Percentiles rank a stretch among this genome's conserved stretches.
Conservation (phyloP, 2,797 vertebrate genomes). For the Pangasius larnaudii region DNA sequence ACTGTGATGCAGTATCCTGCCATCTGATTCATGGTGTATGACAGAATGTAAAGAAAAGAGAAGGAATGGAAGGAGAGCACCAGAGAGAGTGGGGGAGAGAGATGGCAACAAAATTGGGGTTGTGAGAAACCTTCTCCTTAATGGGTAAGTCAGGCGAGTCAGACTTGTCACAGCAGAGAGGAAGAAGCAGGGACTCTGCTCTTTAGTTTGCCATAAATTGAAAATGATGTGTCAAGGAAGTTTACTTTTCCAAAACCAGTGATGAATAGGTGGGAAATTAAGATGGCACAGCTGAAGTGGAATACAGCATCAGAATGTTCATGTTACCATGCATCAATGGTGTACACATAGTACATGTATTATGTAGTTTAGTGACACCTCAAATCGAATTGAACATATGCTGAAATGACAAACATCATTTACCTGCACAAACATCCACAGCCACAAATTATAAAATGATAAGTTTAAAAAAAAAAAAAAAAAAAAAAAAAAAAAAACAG, state of each 20-base stretch:
- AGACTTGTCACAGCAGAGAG: conserved; percentile 51
- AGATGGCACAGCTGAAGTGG: background rate
- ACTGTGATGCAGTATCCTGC: conserved; percentile 41
- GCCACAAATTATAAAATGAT: background rate
- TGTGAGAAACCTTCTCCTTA: conserved; percentile 45
- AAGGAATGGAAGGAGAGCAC: conserved; percentile 22
- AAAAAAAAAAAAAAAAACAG: background rate
- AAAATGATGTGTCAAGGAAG: conserved; percentile 45
- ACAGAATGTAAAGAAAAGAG: conserved; percentile 56
- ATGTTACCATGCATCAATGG: background rate
- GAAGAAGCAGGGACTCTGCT: conserved; percentile 22
- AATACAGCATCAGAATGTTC: background rate
- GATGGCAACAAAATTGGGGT: conserved; percentile 33
- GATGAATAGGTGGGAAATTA: conserved; percentile 30
- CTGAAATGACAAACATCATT: too few relatives aligned
- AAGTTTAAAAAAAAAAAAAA: background rate
- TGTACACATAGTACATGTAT: background rate
- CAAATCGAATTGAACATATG: background rate
- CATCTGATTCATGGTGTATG: conserved; percentile 55
- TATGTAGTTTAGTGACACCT: background rate
- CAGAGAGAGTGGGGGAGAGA: conserved; percentile 34
- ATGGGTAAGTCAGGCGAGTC: conserved; percentile 49
- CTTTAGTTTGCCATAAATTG: conserved; percentile 31
- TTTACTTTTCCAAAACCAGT: conserved; percentile 37
- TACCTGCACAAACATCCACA: background rate